phyloP scores from a whole-genome alignment of 1,140 invertebrate genomes.

The Drosophila obscura region DNA sequence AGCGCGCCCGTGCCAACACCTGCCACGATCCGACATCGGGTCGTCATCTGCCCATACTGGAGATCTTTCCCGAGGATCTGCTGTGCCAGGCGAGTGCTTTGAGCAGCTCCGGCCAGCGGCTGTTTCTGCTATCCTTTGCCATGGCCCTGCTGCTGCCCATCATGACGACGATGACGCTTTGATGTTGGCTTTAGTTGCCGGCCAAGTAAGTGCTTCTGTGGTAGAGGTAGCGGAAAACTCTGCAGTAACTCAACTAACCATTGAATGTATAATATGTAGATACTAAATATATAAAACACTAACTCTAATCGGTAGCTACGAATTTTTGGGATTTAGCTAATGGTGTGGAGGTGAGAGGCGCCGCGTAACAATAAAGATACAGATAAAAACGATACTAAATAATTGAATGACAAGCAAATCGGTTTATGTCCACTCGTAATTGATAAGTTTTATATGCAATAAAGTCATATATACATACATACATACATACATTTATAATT shows the following conservation, averaged over 20 bases:
- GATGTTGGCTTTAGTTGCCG: conserved; percentile 68
- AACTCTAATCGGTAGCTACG: conserved; percentile 58
- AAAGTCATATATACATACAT: conserved; percentile 28
- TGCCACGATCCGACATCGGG: conserved; percentile 87
- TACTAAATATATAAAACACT: conserved; percentile 62
- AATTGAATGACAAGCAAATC: conserved; percentile 67
- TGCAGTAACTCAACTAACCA: conserved; percentile 23
- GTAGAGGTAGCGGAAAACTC: background rate
- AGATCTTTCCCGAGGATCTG: conserved; percentile 89
- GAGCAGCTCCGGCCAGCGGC: conserved; percentile 85
- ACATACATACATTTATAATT: conserved; percentile 37
- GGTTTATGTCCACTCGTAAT: conserved; percentile 77
- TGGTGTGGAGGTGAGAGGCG: conserved; percentile 29
- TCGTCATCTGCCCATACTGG: conserved; percentile 87
- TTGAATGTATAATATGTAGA: conserved; percentile 65
- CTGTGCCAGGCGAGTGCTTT: conserved; percentile 90
- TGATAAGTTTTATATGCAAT: conserved; percentile 57
- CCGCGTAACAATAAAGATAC: conserved; percentile 40
- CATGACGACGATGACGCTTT: conserved; percentile 71
- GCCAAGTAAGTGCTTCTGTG: conserved; percentile 30
- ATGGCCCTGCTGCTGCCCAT: conserved; percentile 66
- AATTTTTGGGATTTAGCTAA: conserved; percentile 67
- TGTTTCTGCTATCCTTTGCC: conserved; percentile 75
- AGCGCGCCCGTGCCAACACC: conserved; percentile 85
- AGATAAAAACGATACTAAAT: conserved; percentile 1